phyloP scores from a whole-genome alignment of 2,888 invertebrate genomes.

The Lepidochrysops patricia region DNA sequence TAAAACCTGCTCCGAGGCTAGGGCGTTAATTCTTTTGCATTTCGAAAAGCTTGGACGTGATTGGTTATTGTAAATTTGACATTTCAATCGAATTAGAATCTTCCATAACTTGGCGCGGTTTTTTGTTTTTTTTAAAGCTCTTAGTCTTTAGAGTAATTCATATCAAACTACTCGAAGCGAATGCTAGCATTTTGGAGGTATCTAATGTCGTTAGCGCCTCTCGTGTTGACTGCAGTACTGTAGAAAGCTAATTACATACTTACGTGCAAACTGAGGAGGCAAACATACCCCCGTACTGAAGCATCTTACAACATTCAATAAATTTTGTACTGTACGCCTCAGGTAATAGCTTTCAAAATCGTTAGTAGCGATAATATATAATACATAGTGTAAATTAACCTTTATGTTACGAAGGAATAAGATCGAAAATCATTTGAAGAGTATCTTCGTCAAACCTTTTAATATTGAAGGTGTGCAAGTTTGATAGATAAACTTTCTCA shows the following conservation, averaged over 20 bases:
- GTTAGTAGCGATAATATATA: not conserved
- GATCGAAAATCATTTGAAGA: not conserved
- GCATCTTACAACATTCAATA: not conserved
- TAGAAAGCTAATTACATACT: conserved; percentile 2
- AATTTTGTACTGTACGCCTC: not conserved
- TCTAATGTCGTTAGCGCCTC: not conserved
- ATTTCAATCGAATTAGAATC: too few species aligned
- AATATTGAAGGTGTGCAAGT: not conserved
- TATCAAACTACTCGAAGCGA: too few species aligned
- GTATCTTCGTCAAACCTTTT: not conserved
- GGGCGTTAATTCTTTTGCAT: too few species aligned
- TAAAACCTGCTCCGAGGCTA: too few species aligned
- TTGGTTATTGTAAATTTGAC: too few species aligned
- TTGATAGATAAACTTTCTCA: conserved; percentile 14
- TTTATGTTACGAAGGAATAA: not conserved
- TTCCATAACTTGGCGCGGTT: too few species aligned
- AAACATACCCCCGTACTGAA: not conserved
- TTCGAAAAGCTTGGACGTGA: too few species aligned
- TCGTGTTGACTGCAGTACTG: not conserved
- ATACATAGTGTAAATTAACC: not conserved
- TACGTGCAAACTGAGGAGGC: conserved; percentile 5
- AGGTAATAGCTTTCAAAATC: not conserved
- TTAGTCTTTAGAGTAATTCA: too few species aligned
- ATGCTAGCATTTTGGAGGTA: not conserved
- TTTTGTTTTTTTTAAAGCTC: not conserved